Evolutionary conservation across 2,113 vertebrate genomes (phyloP).

Genomic region (Theristicus caerulescens): DNA sequence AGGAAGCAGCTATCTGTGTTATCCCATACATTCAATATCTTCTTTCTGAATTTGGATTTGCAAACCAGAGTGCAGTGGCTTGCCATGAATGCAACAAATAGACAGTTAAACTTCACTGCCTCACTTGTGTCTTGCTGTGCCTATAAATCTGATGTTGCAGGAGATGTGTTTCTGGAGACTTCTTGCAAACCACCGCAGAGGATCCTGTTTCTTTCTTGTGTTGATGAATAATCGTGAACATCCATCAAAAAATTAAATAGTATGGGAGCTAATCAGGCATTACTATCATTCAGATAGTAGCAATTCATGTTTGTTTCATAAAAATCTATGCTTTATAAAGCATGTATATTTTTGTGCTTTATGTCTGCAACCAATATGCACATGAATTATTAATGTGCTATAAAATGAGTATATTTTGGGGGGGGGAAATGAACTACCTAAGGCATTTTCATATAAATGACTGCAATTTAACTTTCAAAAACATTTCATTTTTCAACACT

Average conservation of each 20-base stretch:
- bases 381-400: conserved; percentile 61
- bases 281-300: neutral
- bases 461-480: conserved; percentile 54
- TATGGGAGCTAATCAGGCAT: conserved; percentile 10
- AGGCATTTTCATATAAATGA: conserved; percentile 56
- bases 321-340: conserved; percentile 18
- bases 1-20: neutral
- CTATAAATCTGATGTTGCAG: neutral
- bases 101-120: neutral
- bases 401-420: neutral
- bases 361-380: conserved; percentile 9
- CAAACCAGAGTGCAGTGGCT: neutral
- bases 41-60: neutral
- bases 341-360: conserved; percentile 2
- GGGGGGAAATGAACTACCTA: neutral
- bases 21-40: neutral
- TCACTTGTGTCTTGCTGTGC: neutral
- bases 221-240: neutral
- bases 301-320: conserved; percentile 35
- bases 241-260: conserved; percentile 28
- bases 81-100: neutral
- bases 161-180: neutral
- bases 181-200: neutral
- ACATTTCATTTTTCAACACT: conserved; percentile 26
- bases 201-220: neutral